phyloP scores from a whole-genome alignment of 2,113 vertebrate species.

The Cyanocitta stelleri region DNA sequence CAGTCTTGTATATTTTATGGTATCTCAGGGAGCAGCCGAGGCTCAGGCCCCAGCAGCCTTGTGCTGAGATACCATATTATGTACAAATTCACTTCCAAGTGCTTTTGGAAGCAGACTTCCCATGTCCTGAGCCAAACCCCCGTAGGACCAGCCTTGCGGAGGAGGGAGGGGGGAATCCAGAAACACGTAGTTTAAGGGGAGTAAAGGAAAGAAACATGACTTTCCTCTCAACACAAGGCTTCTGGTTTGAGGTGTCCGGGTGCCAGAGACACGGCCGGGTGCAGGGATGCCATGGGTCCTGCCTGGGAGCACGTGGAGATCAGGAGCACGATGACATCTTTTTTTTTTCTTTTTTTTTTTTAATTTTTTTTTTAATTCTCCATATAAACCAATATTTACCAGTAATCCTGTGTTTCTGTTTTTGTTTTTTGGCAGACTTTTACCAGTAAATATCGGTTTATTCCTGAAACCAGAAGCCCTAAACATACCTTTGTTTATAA shows the following conservation, averaged over 20 bases:
- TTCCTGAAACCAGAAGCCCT: constrained; percentile 79
- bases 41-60: background rate
- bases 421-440: constrained; percentile 79
- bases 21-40: background rate
- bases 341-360: background rate
- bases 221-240: constrained; percentile 45
- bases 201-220: background rate
- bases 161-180: background rate
- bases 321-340: constrained; percentile 17
- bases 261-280: background rate
- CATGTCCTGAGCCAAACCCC: background rate
- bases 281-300: background rate
- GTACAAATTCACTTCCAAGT: constrained; percentile 33
- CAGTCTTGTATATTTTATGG: constrained; percentile 56
- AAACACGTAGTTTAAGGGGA: background rate
- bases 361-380: constrained; percentile 37
- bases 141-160: background rate
- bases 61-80: constrained; percentile 40
- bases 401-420: constrained; percentile 79
- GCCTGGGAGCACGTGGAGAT: background rate
- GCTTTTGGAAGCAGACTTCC: background rate
- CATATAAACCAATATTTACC: constrained; percentile 81
- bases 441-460: constrained; percentile 80
- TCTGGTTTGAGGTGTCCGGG: constrained; percentile 60
- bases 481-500: constrained; percentile 76